Evolutionary conservation across 2,113 vertebrate species (phyloP).

Genomic region (Neofelis nebulosa): DNA sequence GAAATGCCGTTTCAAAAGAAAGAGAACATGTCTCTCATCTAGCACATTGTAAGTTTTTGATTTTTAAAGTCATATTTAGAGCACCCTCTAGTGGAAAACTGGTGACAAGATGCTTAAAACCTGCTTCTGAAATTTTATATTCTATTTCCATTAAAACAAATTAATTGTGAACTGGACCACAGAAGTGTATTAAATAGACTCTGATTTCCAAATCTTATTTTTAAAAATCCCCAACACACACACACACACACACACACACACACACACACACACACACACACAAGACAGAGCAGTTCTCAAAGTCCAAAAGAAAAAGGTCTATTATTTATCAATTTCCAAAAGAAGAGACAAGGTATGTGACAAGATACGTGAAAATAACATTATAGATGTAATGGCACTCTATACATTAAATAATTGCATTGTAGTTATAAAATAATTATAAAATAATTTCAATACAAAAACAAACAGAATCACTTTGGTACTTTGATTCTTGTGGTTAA

Average conservation of each 20-base stretch:
- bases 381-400: not conserved
- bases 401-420: not conserved
- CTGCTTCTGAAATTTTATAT: not conserved
- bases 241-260: not conserved
- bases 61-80: constrained; percentile 19
- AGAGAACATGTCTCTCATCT: not conserved
- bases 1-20: not conserved
- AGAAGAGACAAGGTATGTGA: not conserved
- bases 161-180: not conserved
- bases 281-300: not conserved
- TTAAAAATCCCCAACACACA: not conserved
- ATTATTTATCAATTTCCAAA: constrained; percentile 19
- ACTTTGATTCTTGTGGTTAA: not conserved
- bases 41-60: not conserved
- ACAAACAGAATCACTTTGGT: not conserved
- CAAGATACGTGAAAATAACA: not conserved
- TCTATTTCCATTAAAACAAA: not conserved
- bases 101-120: not conserved
- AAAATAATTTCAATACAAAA: not conserved
- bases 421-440: not conserved
- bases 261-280: not conserved
- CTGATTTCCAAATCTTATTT: not conserved
- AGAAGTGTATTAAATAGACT: not conserved
- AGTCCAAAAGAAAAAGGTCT: not conserved
- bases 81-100: constrained; percentile 69